Base-by-base conservation (phyloP, 92 coral and sea anemone species). In the Palythoa grandiflora region DNA sequence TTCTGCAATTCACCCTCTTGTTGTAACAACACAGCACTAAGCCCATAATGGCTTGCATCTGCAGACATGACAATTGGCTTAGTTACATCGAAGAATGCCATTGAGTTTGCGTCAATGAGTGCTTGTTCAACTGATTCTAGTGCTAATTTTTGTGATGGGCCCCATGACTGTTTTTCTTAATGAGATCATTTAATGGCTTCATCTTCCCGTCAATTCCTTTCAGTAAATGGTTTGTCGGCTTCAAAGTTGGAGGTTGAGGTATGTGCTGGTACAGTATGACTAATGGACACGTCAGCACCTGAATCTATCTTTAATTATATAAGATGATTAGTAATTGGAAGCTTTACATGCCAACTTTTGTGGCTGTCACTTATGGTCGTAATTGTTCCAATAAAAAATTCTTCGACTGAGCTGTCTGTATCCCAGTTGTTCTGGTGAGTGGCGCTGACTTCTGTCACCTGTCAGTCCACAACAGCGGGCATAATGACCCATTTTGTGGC, bases 31-130 rank as follows among this genome's bases (percentile, higher is more conserved):
- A 90, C 90, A 61, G 63, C 90, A 16, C 93, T 87, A 16, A 90
- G 68, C 55, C 91, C 91, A 77, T 88, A 78, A 57, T 91, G 71
- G 63, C 92, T 86, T 13, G 89, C 93, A 63, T 90, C 90, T n/a
- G 91, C 90, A 39, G 77, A 52, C 20, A 90, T 88, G 39, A 79
- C 68, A 38, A 61, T 86, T 39, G 83, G 50, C 53, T 73, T 84
- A 20, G 38, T 84, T 28, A 76, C 65, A 59, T 84, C 88, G 38
- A 70, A 84, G 66, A 47, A 85, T 19, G 88, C 36, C 63, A 72
- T 8, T 39, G 71, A 37, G 2, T 75, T 59, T n/a, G 88, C 71
- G 19, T 50, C 77, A 20, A 38, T 21, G 3, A 85, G 36, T 16
- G 71, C 51, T 73, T 85, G 68, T 54, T 85, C 51, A 65, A 85